Percentiles rank a stretch among this genome's conserved stretches.
Evolutionary conservation across 2,888 invertebrate species (phyloP).

Genomic region (Megaustenia siamemsis): DNA sequence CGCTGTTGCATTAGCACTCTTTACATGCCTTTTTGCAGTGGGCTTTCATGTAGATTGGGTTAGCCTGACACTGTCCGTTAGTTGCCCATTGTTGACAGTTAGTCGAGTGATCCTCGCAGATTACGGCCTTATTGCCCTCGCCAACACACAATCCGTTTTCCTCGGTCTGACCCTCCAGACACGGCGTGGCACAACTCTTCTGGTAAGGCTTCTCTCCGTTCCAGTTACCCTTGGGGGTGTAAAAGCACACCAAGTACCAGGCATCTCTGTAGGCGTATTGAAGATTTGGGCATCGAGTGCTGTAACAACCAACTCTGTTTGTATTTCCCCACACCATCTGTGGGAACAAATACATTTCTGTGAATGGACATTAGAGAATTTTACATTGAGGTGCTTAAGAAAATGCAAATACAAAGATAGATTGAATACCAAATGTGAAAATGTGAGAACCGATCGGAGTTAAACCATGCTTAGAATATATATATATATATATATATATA

Average conservation of each 20-base stretch:
- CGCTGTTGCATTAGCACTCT: conserved; percentile 1
- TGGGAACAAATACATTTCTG: background rate
- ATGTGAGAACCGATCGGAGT: no score
- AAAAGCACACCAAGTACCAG: conserved; percentile 56
- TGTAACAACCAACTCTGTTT: conserved; percentile 43
- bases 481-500: no score
- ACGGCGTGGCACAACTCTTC: conserved; percentile 25
- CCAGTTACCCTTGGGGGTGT: conserved; percentile 55
- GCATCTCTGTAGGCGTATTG: conserved; percentile 27
- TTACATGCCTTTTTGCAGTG: conserved; percentile 35
- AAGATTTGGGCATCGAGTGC: background rate
- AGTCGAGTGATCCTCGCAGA: background rate
- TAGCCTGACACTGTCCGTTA: background rate
- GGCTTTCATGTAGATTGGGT: conserved; percentile 14
- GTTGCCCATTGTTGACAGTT: background rate
- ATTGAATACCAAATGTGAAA: no score
- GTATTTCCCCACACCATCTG: conserved; percentile 55
- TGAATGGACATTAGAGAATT: no score
- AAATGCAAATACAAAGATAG: no score
- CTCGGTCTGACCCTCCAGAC: conserved; percentile 46
- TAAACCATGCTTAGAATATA: no score
- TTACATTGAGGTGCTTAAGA: no score
- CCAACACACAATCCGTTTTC: conserved; percentile 54
- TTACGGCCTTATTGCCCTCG: background rate
- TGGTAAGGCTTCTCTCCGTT: conserved; percentile 46